phyloP scores from a whole-genome alignment of 1,140 invertebrate genomes.

The Dreissena rostriformis region DNA sequence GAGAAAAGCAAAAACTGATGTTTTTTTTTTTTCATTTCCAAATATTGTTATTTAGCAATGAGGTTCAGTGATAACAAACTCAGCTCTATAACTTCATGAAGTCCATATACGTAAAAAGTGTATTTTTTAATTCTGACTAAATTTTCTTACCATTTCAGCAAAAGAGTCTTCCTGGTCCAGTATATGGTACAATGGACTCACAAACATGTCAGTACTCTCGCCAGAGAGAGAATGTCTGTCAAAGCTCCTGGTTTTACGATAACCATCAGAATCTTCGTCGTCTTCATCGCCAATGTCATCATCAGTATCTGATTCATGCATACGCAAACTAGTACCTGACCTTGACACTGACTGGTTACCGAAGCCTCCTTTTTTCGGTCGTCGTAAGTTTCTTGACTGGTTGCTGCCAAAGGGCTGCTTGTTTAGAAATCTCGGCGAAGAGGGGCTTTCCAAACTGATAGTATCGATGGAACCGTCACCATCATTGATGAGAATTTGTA shows the following conservation, averaged over 20 bases:
- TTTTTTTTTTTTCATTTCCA: no score
- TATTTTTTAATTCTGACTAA: no score
- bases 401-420: background rate
- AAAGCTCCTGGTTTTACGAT: slow-evolving; percentile 5
- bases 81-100: no score
- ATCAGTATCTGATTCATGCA: background rate
- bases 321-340: background rate
- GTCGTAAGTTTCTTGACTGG: background rate
- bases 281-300: slow-evolving; percentile 17
- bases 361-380: background rate
- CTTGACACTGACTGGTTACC: background rate
- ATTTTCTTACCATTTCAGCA: slow-evolving; percentile 18
- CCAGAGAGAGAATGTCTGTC: slow-evolving; percentile 9
- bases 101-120: no score
- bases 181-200: slow-evolving; percentile 18
- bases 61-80: no score
- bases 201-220: slow-evolving; percentile 26
- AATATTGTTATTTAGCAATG: no score
- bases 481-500: slow-evolving; percentile 53
- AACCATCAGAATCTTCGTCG: slow-evolving; percentile 11
- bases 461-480: slow-evolving; percentile 50
- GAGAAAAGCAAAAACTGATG: no score
- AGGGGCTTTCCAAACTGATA: slow-evolving; percentile 7
- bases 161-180: slow-evolving; percentile 16
- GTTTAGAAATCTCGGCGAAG: slow-evolving; percentile 10